Conservation (phyloP, 2,888 invertebrate species). For the Sphinx pinastri region DNA sequence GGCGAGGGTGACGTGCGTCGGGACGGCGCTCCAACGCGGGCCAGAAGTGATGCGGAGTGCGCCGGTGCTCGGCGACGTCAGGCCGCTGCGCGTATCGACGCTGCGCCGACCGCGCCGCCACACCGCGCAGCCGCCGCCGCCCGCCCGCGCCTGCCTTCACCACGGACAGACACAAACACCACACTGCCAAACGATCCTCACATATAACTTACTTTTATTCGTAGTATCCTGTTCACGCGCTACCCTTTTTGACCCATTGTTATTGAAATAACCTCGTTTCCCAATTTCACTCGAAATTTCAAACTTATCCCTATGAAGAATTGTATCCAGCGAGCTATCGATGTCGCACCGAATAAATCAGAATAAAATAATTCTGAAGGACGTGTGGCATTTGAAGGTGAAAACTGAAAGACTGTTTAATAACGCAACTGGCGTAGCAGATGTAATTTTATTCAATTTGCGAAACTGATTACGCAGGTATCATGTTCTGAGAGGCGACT, state of each 20-base stretch:
- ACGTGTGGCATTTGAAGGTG: conserved; percentile 17
- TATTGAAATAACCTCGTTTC: conserved; percentile 52
- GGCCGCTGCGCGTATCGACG: conserved; percentile 70
- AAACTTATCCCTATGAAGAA: conserved; percentile 42
- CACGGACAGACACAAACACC: conserved; percentile 65
- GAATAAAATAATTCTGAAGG: conserved; percentile 13
- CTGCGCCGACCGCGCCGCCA: conserved; percentile 55
- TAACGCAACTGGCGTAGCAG: not conserved
- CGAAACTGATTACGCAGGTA: conserved; percentile 25
- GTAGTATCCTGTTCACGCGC: conserved; percentile 58
- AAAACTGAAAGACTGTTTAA: conserved; percentile 10
- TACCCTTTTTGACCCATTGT: conserved; percentile 56
- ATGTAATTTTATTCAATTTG: conserved; percentile 7
- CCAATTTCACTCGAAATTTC: conserved; percentile 44
- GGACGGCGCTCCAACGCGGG: conserved; percentile 52
- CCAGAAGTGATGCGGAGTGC: conserved; percentile 60
- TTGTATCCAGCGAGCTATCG: conserved; percentile 43
- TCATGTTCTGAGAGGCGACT: conserved; percentile 30
- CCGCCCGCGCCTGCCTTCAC: conserved; percentile 64
- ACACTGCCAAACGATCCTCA: conserved; percentile 64
- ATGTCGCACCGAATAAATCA: conserved; percentile 33
- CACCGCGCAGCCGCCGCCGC: conserved; percentile 54
- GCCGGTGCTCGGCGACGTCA: conserved; percentile 69
- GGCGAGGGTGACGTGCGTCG: conserved; percentile 63
- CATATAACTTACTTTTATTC: conserved; percentile 60